Conservation (phyloP, 2,113 vertebrate genomes). For the Gasterosteus aculeatus region DNA sequence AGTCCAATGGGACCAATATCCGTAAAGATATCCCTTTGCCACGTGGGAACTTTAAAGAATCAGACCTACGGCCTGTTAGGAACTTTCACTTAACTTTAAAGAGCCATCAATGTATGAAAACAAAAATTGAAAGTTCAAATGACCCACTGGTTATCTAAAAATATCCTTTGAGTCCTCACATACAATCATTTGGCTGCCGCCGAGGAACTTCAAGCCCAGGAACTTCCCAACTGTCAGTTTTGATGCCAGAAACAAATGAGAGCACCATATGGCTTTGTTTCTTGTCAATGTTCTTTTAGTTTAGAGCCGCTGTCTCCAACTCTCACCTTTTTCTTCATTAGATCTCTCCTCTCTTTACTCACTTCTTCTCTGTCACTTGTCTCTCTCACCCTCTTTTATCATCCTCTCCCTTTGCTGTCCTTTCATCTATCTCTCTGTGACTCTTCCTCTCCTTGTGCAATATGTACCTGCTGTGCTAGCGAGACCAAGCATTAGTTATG, state of each 20-base stretch:
- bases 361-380: slow-evolving; percentile 43
- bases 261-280: slow-evolving; percentile 37
- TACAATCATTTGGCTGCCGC: background rate
- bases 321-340: slow-evolving; percentile 38
- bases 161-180: background rate
- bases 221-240: slow-evolving; percentile 33
- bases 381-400: slow-evolving; percentile 50
- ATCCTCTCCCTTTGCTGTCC: slow-evolving; percentile 50
- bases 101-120: slow-evolving; percentile 10
- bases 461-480: slow-evolving; percentile 71
- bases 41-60: background rate
- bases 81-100: background rate
- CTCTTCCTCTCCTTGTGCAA: slow-evolving; percentile 51
- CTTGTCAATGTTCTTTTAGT: slow-evolving; percentile 26
- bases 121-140: slow-evolving; percentile 24
- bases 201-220: slow-evolving; percentile 15
- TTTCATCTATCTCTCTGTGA: slow-evolving; percentile 59
- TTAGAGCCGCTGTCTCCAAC: slow-evolving; percentile 25
- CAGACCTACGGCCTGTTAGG: background rate
- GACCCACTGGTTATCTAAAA: slow-evolving; percentile 2
- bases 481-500: slow-evolving; percentile 68
- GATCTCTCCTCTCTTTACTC: slow-evolving; percentile 15
- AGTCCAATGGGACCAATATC: background rate
- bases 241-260: slow-evolving; percentile 37
- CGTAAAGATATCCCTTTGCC: background rate